Base-by-base conservation (phyloP, 2,113 vertebrate species). In the Anarrhichthys ocellatus region DNA sequence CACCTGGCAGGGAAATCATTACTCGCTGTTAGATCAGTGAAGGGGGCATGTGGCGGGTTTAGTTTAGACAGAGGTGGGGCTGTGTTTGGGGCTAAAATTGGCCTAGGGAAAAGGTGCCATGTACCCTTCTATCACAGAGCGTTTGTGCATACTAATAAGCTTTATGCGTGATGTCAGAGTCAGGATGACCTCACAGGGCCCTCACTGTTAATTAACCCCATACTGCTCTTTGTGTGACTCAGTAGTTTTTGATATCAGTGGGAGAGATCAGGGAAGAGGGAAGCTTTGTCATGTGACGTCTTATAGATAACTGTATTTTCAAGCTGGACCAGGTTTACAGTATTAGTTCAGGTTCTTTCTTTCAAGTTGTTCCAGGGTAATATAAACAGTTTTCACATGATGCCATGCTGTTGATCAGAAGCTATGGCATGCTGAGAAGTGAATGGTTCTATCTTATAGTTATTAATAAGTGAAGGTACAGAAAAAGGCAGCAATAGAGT, bases 91-190 rank as follows among this genome's bases (percentile, higher is more conserved):
- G 32, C 8, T 58, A 56, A 74, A 61, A 69, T 44, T 40, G 58
- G 56, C n/a, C 40, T 22, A 9, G 29, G 62, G 10, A 1, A 67
- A 71, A 27, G 14, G 54, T 59, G 44, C 68, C n/a, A 34, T 42
- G 9, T 9, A 44, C n/a, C 9, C 10, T 34, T 81, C 59, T 56
- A 17, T 65, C 27, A 46, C n/a, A 68, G 20, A 59, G 68, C 32
- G 22, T 70, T 5, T 78, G 8, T 79, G 80, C 81, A 84, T 80
- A 66, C 9, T 32, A 68, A 77, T 79, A 46, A 75, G 78, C 42
- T 27, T 22, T 67, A 68, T 46, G 64, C 42, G 61, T 73, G 83
- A 87, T 85, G 82, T 79, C 73, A 73, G 48, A 52, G 69, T 48
- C 34, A n/a, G 18, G 29, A 56, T 32, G 68, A 67, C 52, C 38